Base-by-base conservation (phyloP, 2,797 vertebrate genomes). In the Limosa lapponica region DNA sequence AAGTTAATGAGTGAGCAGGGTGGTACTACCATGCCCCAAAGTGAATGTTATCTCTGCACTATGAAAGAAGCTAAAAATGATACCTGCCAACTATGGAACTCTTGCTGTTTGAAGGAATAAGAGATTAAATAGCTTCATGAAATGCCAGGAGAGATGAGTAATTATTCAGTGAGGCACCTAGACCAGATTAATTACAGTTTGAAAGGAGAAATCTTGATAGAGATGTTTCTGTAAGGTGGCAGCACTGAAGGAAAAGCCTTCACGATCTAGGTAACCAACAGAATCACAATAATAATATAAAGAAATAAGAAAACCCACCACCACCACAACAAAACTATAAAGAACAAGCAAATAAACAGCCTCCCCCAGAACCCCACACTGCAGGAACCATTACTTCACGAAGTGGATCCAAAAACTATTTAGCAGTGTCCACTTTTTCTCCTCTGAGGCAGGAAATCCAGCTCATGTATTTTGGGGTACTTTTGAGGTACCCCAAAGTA, bases 31-130 rank as follows among this genome's bases (percentile, higher is more conserved):
- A 36, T 93, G 82, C 72, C 89, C 79, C 58, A 34, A 86, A 91
- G 82, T 78, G 82, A 94, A 57, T 52, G 52, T 58, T 93, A 78
- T 88, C 87, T 88, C 66, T 86, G n/a, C 32, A 58, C 61, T 74
- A 87, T 79, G 82, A 93, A 65, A 95, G 62, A 81, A 94, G 82
- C 75, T 93, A 91, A 96, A 96, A 96, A 89, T 94, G 62, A 96
- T 81, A 94, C 82, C 87, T 95, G 75, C 82, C 94, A 92, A 16
- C 75, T 79, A 69, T 2, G 9, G 72, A 85, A 95, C 39, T 81
- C 82, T 82, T 84, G 36, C 70, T 88, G 51, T 93, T 92, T 79
- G 88, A 94, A 88, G 59, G 65, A 95, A 73, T 69, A 61, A 79
- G 88, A 70, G 18, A 95, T 70, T 89, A 87, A 95, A 91, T 34